Evolutionary conservation across 1,140 invertebrate genomes (phyloP).

Genomic region (Lucilia sericata): DNA sequence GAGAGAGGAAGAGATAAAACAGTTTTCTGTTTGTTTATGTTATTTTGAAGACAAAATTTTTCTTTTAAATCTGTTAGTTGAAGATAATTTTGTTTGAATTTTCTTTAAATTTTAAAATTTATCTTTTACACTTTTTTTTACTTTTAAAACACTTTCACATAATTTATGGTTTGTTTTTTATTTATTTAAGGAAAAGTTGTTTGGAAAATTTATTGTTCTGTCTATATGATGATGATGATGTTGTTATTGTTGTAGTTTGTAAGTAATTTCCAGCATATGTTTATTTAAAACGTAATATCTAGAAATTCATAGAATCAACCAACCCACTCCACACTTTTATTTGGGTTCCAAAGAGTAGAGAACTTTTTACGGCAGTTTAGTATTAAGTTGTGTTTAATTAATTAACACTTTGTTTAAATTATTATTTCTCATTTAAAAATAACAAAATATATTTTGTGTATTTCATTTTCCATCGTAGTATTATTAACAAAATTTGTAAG

Average conservation of each 20-base stretch:
- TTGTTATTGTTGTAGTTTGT: not conserved
- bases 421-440: not conserved
- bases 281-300: conserved; percentile 22
- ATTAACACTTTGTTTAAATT: not conserved
- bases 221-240: too few species aligned
- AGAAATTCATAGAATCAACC: too few species aligned
- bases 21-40: not conserved
- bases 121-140: too few species aligned
- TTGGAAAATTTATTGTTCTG: too few species aligned
- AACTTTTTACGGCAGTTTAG: too few species aligned
- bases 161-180: not conserved
- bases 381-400: not conserved
- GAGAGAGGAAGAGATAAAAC: not conserved
- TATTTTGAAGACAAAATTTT: too few species aligned
- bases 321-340: too few species aligned
- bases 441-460: not conserved
- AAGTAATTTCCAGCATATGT: not conserved
- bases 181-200: not conserved
- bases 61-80: too few species aligned
- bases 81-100: too few species aligned
- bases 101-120: not conserved
- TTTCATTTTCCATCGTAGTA: not conserved
- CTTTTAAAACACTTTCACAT: too few species aligned
- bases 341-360: too few species aligned
- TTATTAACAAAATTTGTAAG: too few species aligned